Percentiles rank a stretch among this genome's conserved stretches.
These are phyloP conservation scores for Coracopsis vasa DNA, from an alignment of 2,113 vertebrate genomes.

Conservation along the genomic window DNA sequence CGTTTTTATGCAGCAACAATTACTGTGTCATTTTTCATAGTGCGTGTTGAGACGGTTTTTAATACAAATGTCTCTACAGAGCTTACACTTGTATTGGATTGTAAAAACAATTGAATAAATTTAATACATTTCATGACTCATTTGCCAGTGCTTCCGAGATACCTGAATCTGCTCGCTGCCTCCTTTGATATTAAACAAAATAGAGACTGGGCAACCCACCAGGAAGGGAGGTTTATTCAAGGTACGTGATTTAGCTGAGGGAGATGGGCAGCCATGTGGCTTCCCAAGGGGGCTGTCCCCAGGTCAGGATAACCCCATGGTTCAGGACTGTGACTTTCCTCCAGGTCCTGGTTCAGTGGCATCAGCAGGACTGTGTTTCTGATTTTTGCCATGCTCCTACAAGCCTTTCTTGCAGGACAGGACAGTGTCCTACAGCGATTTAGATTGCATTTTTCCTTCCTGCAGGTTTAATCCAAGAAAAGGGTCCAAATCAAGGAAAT, in stretches of 20 bases:
- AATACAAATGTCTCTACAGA: conserved; percentile 21
- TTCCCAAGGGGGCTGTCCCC: fast-evolving
- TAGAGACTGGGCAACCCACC: not conserved
- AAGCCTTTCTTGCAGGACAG: not conserved
- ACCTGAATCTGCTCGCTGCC: not conserved
- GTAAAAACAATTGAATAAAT: conserved; percentile 47
- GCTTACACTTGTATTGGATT: conserved; percentile 18
- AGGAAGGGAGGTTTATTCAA: not conserved
- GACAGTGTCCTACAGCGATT: not conserved
- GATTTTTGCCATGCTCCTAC: not conserved
- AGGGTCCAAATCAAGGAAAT: not conserved
- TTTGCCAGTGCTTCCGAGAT: conserved; percentile 13
- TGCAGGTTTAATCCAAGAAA: not conserved
- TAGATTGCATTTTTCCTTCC: conserved; percentile 4
- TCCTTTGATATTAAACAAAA: conserved; percentile 27
- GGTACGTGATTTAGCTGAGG: not conserved
- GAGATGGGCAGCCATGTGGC: fast-evolving
- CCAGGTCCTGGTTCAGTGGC: not conserved
- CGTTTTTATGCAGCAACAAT: not conserved
- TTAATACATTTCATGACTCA: conserved; percentile 44
- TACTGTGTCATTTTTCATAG: not conserved
- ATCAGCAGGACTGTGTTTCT: not conserved
- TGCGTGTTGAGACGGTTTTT: conserved; percentile 31
- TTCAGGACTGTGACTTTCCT: not conserved
- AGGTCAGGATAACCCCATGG: fast-evolving